Conservation (phyloP, 2,888 invertebrate species). For the Tethea ocularis region DNA sequence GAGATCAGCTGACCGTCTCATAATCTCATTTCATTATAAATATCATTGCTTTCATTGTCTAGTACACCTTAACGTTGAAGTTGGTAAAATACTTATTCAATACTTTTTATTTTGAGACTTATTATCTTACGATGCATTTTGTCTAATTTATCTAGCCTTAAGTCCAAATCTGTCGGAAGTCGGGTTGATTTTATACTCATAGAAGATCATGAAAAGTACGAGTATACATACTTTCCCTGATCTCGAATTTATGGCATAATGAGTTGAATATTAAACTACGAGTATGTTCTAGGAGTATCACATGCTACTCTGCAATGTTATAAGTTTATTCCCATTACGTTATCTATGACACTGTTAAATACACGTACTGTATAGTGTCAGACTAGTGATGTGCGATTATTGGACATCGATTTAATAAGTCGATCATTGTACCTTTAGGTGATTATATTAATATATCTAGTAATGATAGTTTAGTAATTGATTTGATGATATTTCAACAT, state of each 20-base stretch:
- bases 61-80: constrained; percentile 73
- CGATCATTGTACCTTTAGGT: constrained; percentile 15
- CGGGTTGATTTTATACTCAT: constrained; percentile 50
- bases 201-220: constrained; percentile 36
- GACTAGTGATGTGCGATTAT: constrained; percentile 25
- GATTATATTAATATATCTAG: constrained; percentile 11
- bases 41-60: constrained; percentile 80
- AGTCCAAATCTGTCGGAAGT: constrained; percentile 67
- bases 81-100: constrained; percentile 82
- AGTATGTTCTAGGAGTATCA: constrained; percentile 76
- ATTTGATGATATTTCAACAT: constrained; percentile 4
- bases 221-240: constrained; percentile 22
- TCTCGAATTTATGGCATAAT: constrained; percentile 47
- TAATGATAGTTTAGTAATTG: constrained; percentile 4
- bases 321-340: constrained; percentile 69
- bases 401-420: constrained; percentile 23
- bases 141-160: constrained; percentile 77
- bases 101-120: constrained; percentile 74
- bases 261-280: constrained; percentile 59
- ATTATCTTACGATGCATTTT: constrained; percentile 80
- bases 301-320: constrained; percentile 71
- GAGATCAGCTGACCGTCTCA: constrained; percentile 73
- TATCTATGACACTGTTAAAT: constrained; percentile 18
- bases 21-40: constrained; percentile 72
- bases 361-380: constrained; percentile 18